Percentiles rank a stretch among this genome's conserved stretches.
phyloP scores from a whole-genome alignment of 2,888 invertebrate genomes.

The Smittia sp. region DNA sequence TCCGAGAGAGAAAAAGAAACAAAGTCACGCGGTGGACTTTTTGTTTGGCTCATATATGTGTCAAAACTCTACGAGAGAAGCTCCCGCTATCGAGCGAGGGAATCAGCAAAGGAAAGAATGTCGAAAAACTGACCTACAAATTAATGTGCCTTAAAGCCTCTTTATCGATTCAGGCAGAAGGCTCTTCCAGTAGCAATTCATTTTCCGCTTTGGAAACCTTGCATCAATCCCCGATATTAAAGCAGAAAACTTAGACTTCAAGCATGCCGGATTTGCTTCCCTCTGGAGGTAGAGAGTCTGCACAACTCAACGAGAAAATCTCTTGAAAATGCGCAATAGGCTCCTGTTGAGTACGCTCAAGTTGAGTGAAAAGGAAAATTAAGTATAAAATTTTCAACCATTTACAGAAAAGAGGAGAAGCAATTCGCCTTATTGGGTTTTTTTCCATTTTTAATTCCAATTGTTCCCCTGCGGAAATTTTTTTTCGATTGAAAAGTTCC shows the following conservation, averaged over 20 bases:
- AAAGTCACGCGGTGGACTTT: neutral
- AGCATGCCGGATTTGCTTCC: too few relatives aligned
- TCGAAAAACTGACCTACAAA: constrained; percentile 23
- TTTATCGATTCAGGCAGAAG: neutral
- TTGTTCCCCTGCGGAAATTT: neutral
- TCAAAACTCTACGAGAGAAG: neutral
- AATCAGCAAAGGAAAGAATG: neutral
- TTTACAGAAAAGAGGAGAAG: neutral
- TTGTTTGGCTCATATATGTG: neutral
- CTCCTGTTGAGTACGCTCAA: too few relatives aligned
- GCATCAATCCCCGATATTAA: too few relatives aligned
- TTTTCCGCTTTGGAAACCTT: too few relatives aligned
- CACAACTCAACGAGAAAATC: too few relatives aligned
- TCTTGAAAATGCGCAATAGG: too few relatives aligned
- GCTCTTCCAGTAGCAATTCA: too few relatives aligned
- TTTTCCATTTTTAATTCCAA: constrained; percentile 3
- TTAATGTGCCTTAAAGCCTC: neutral
- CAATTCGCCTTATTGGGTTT: neutral
- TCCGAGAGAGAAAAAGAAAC: neutral
- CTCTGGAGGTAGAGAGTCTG: too few relatives aligned
- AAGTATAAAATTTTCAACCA: neutral
- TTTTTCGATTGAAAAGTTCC: neutral
- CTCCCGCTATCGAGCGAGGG: neutral
- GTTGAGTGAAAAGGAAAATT: neutral
- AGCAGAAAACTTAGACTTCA: too few relatives aligned